Base-by-base conservation (phyloP, 2,797 vertebrate genomes). In the Aplochiton taeniatus region DNA sequence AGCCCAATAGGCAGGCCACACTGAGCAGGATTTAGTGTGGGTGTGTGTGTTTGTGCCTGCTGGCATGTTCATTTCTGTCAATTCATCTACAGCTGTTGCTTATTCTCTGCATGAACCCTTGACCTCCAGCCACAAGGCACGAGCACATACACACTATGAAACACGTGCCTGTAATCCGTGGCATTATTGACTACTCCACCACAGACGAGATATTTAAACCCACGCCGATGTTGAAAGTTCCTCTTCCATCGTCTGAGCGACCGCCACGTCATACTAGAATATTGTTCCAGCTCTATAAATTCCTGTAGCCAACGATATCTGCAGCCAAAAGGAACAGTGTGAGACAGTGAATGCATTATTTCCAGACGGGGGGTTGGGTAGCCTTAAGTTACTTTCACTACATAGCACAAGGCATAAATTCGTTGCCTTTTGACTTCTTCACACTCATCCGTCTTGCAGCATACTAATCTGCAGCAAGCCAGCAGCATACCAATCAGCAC, bases 201-300 rank as follows among this genome's bases (percentile, higher is more conserved):
- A 53, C 16, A 12, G 14, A 14, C 47, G 9, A 48, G 47, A 48
- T 4, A 48, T 11, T 11, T 48, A 48, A 43, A 57, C 16, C 9
- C 16, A 3, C 11, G 6, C 41, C 55, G 43, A n/a, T 42, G n/a
- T 9, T 9, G 57, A 73, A 75, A 73, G 69, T 84, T 69, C 68
- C 73, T 78, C 85, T 75, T 70, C 74, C 69, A 55, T 73, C n/a
- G 62, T 16, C 72, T 77, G 83, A 85, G 78, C 59, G 64, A 84
- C 82, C 72, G 76, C 81, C 75, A 62, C 79, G 82, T 87, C 84
- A 84, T 81, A 75, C 81, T 68, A 68, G 19, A 81, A 83, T 79
- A 80, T 74, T 65, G 73, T 83, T 81, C 82, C 81, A 80, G 82
- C 77, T 86, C 88, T 83, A 85, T 87, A 84, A 85, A 87, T 82